Evolutionary conservation across 2,113 vertebrate species (phyloP).

Genomic region (Cyprichromis sp.): DNA sequence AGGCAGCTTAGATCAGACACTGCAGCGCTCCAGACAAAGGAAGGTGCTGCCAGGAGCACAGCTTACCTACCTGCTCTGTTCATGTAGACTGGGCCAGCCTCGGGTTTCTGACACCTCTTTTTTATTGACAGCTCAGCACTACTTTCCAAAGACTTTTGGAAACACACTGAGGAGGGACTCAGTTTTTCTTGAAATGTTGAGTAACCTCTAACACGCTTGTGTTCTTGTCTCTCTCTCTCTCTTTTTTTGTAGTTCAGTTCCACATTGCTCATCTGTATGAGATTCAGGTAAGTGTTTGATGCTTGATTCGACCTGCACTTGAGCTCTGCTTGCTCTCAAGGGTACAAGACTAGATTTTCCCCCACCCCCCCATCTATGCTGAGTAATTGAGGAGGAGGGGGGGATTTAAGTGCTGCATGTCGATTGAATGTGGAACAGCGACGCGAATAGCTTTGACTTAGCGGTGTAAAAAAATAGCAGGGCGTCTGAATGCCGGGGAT

Average conservation of each 20-base stretch:
- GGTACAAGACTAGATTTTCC: not conserved
- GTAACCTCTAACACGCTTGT: slow-evolving; percentile 2
- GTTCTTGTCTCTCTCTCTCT: not conserved
- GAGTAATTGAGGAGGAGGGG: not conserved
- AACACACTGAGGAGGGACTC: not conserved
- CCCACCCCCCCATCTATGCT: not conserved
- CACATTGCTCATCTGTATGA: slow-evolving; percentile 99
- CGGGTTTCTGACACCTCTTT: not conserved
- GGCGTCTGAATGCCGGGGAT: not conserved
- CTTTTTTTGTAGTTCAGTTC: slow-evolving; percentile 87
- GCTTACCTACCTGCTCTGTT: slow-evolving; percentile 28
- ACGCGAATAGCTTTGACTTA: not conserved
- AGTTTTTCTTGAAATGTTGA: not conserved
- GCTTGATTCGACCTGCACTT: not conserved
- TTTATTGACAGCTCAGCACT: not conserved
- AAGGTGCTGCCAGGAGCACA: slow-evolving; percentile 53
- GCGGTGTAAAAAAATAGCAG: not conserved
- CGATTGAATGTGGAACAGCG: not conserved
- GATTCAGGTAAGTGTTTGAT: slow-evolving; percentile 87
- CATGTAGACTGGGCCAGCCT: not conserved
- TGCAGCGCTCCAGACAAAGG: slow-evolving; percentile 66
- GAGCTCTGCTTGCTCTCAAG: not conserved
- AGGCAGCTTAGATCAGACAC: slow-evolving; percentile 69
- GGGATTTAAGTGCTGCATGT: not conserved
- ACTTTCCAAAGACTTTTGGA: slow-evolving; percentile 12